Evolutionary conservation across 2,797 vertebrate genomes (phyloP).

Genomic region (Anas georgica): DNA sequence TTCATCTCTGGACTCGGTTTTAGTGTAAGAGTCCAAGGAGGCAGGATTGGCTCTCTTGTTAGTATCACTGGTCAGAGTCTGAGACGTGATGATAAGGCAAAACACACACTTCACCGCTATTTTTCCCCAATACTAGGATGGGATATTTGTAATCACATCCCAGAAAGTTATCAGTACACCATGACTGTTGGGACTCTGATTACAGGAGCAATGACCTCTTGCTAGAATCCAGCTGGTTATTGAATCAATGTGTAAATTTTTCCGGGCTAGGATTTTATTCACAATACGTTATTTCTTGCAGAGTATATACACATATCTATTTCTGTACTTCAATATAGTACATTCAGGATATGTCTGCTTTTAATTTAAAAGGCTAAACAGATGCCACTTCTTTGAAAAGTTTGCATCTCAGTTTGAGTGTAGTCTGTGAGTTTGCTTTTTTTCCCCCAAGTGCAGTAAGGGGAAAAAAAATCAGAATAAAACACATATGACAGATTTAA

Average conservation of each 20-base stretch:
- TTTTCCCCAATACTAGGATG: not conserved
- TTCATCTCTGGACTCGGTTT: slow-evolving; percentile 20
- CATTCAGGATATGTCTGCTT: not conserved
- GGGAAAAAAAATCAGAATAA: not conserved
- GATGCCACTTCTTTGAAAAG: slow-evolving; percentile 1
- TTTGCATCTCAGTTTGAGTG: not conserved
- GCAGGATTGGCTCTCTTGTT: not conserved
- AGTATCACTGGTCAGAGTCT: not conserved
- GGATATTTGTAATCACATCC: not conserved
- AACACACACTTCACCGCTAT: not conserved
- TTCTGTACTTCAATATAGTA: not conserved
- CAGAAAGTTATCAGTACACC: not conserved
- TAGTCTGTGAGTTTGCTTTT: not conserved
- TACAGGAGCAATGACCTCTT: not conserved
- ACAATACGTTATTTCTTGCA: not conserved
- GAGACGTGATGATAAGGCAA: not conserved
- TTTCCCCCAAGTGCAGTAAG: not conserved
- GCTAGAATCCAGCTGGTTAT: not conserved
- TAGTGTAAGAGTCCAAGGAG: not conserved
- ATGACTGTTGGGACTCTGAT: not conserved
- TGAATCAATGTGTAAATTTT: not conserved
- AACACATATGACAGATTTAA: not conserved
- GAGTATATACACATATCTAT: not conserved
- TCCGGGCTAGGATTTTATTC: not conserved
- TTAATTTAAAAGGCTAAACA: not conserved